Conservation (phyloP, 2,888 invertebrate species). For the Allygus modestus region DNA sequence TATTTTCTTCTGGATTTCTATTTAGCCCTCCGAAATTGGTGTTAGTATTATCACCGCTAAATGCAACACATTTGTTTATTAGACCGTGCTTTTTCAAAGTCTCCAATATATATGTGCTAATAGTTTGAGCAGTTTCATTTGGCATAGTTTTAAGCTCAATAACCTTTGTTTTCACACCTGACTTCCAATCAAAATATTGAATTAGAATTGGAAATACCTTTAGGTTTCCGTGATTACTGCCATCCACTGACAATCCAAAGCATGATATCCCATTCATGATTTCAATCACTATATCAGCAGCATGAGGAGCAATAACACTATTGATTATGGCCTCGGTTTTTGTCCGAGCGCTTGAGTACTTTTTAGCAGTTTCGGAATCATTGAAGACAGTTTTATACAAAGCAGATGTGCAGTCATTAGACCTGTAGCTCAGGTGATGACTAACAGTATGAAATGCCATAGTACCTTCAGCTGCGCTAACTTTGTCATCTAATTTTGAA, state of each 20-base stretch:
- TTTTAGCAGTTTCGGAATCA: slow-evolving; percentile 56
- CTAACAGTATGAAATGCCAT: slow-evolving; percentile 53
- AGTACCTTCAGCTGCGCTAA: slow-evolving; percentile 49
- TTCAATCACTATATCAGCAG: slow-evolving; percentile 55
- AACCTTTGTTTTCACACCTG: slow-evolving; percentile 61
- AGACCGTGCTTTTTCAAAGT: slow-evolving; percentile 43
- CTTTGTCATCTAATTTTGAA: slow-evolving; percentile 36
- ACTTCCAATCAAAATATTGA: slow-evolving; percentile 59
- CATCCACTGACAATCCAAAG: slow-evolving; percentile 64
- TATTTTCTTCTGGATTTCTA: slow-evolving; percentile 66
- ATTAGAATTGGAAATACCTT: slow-evolving; percentile 66
- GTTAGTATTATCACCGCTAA: slow-evolving; percentile 64
- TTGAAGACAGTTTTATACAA: slow-evolving; percentile 48
- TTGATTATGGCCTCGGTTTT: slow-evolving; percentile 66
- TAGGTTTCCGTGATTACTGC: slow-evolving; percentile 64
- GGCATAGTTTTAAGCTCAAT: slow-evolving; percentile 53
- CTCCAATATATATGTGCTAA: slow-evolving; percentile 32
- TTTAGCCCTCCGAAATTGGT: slow-evolving; percentile 65
- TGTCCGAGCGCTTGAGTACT: slow-evolving; percentile 25
- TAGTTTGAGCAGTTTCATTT: slow-evolving; percentile 60
- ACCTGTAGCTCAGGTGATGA: slow-evolving; percentile 54
- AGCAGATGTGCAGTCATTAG: slow-evolving; percentile 46
- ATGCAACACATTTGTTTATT: slow-evolving; percentile 56
- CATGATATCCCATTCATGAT: slow-evolving; percentile 61
- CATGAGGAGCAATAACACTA: slow-evolving; percentile 64